Conservation (phyloP, 2,888 invertebrate species). For the Apodemia duryi region DNA sequence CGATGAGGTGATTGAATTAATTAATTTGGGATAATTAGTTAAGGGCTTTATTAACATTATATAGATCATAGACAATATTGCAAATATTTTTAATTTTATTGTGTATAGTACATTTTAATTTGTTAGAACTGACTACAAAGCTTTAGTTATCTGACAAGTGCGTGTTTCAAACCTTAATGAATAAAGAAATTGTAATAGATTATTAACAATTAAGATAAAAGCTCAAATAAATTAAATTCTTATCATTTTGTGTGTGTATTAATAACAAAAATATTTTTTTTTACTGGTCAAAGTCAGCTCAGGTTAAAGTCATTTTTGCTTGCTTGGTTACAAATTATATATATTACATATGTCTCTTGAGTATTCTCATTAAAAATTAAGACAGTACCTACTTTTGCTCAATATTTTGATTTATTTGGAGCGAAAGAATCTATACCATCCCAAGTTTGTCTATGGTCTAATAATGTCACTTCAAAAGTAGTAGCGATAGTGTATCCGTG, state of each 20-base stretch:
- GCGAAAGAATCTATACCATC: neutral
- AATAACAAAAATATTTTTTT: too few relatives aligned
- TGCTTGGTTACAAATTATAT: too few relatives aligned
- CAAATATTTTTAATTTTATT: neutral
- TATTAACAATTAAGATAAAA: too few relatives aligned
- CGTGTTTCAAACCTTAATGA: too few relatives aligned
- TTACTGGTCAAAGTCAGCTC: too few relatives aligned
- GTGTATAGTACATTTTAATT: neutral
- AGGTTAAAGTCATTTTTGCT: too few relatives aligned
- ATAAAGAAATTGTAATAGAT: too few relatives aligned
- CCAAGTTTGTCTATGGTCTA: constrained; percentile 27
- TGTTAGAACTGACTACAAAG: neutral
- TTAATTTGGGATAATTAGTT: constrained; percentile 27
- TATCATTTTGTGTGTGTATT: too few relatives aligned
- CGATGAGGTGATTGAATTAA: constrained; percentile 7
- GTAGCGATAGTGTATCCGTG: constrained; percentile 51
- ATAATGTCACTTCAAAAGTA: constrained; percentile 29
- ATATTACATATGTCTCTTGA: too few relatives aligned
- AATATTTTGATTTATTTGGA: neutral
- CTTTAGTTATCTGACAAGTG: neutral
- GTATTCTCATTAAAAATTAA: too few relatives aligned
- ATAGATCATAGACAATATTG: constrained; percentile 30
- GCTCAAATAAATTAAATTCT: too few relatives aligned
- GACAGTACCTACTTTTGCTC: too few relatives aligned
- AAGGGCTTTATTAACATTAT: constrained; percentile 28